These are phyloP conservation scores for Camponotus floridanus DNA, from an alignment of 1,140 invertebrate genomes.

Conservation along the genomic window DNA sequence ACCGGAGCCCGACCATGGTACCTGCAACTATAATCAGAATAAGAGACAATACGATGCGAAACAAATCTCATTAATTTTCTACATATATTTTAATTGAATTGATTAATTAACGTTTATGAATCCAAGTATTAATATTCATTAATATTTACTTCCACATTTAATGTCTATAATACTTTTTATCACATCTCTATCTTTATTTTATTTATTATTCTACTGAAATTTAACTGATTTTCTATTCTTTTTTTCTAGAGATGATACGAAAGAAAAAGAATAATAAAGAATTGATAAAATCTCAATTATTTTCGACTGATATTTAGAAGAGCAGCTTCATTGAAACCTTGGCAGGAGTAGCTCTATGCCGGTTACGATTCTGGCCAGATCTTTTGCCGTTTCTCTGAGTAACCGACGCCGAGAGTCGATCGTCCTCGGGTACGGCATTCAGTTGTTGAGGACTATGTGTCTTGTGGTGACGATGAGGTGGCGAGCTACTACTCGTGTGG, in stretches of 20 bases:
- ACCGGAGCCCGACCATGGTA: constrained; percentile 92
- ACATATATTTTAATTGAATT: neutral
- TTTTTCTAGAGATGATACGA: neutral
- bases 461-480: constrained; percentile 86
- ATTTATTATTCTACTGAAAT: neutral
- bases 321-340: constrained; percentile 83
- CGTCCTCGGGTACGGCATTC: constrained; percentile 90
- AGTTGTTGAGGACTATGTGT: constrained; percentile 87
- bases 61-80: neutral
- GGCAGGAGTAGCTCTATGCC: constrained; percentile 89
- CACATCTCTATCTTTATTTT: neutral
- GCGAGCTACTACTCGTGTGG: constrained; percentile 89
- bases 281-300: neutral
- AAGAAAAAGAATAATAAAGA: constrained; percentile 5
- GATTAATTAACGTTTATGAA: neutral
- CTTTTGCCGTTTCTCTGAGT: constrained; percentile 88
- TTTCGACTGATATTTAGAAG: neutral
- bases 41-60: constrained; percentile 2
- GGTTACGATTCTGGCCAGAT: constrained; percentile 87
- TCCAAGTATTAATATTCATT: neutral
- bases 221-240: neutral
- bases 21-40: constrained; percentile 87
- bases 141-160: neutral
- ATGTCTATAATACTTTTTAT: neutral
- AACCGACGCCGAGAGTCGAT: constrained; percentile 89